phyloP scores from a whole-genome alignment of 2,797 vertebrate genomes.

The Gobionotothen gibberifrons region DNA sequence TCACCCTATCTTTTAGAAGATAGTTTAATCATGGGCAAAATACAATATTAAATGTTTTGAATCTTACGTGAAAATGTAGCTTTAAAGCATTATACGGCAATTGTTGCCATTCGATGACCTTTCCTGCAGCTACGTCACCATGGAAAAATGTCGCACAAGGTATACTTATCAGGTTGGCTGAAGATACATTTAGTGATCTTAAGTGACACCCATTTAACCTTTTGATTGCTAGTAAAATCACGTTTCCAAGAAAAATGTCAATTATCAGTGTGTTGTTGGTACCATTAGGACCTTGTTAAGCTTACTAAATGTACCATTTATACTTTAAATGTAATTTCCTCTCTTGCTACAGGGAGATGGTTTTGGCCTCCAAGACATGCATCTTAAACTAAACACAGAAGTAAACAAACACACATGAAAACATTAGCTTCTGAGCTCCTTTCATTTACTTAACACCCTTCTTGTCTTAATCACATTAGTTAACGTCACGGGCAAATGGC shows the following conservation, averaged over 20 bases:
- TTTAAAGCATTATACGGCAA: too few relatives aligned
- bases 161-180: background rate
- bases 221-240: background rate
- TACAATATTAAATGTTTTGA: too few relatives aligned
- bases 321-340: background rate
- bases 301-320: background rate
- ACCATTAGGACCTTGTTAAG: background rate
- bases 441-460: conserved; percentile 13
- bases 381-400: background rate
- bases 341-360: background rate
- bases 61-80: too few relatives aligned
- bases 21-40: too few relatives aligned
- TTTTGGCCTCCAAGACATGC: background rate
- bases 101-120: too few relatives aligned
- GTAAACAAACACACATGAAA: background rate
- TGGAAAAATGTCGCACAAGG: too few relatives aligned
- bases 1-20: too few relatives aligned
- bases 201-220: background rate
- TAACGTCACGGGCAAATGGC: background rate
- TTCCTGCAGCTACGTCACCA: too few relatives aligned
- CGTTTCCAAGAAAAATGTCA: background rate
- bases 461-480: conserved; percentile 19
- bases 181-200: background rate
- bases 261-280: background rate
- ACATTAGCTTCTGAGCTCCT: background rate